phyloP scores from a whole-genome alignment of 2,888 invertebrate genomes.

The Megalurothrips usitatus region DNA sequence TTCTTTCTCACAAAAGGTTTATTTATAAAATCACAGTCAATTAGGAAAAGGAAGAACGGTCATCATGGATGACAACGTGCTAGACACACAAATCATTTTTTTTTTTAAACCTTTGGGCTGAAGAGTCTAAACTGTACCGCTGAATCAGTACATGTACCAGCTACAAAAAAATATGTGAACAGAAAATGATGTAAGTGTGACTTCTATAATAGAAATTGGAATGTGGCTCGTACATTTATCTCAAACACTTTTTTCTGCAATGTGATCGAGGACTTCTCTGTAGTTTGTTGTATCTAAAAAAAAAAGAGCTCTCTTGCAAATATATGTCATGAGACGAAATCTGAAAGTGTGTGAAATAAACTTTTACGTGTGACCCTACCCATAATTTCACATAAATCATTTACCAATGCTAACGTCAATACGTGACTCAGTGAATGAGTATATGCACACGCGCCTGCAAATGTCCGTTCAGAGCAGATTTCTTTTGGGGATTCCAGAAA shows the following conservation, averaged over 20 bases:
- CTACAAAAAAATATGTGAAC: neutral
- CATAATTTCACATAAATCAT: no score
- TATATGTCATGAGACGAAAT: neutral
- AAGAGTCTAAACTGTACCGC: neutral
- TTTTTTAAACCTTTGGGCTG: neutral
- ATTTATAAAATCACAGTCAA: constrained; percentile 10
- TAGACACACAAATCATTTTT: neutral
- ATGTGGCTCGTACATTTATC: neutral
- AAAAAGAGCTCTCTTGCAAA: neutral
- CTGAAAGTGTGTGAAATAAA: neutral
- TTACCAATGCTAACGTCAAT: no score
- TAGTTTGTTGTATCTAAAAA: neutral
- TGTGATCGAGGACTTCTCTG: neutral
- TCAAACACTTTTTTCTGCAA: neutral
- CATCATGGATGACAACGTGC: neutral
- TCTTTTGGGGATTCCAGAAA: no score
- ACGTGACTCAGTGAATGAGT: no score
- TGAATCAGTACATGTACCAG: neutral
- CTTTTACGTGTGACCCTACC: no score
- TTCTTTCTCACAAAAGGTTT: neutral
- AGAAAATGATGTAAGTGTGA: neutral
- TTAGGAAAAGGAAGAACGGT: neutral
- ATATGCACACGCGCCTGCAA: no score
- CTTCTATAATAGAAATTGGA: neutral
- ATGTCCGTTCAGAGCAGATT: no score